Conservation (phyloP, 2,888 invertebrate species). For the Stenoptilia bipunctidactyla region DNA sequence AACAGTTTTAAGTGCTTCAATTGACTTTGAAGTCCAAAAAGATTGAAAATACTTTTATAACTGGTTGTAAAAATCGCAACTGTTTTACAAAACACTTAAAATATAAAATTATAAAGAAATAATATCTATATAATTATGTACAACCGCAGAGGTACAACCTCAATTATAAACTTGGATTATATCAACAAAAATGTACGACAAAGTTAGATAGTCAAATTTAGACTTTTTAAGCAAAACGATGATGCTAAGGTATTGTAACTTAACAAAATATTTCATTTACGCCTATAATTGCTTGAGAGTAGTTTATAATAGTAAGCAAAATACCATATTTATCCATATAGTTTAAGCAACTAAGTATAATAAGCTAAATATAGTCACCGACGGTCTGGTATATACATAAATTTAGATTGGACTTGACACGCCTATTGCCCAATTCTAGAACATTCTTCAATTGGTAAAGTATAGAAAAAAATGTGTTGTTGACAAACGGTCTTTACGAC, state of each 20-base stretch:
- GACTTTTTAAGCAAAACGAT: constrained; percentile 37
- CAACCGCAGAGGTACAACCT: constrained; percentile 37
- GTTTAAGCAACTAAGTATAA: constrained; percentile 3
- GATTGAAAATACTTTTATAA: too few relatives aligned
- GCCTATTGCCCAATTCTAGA: constrained; percentile 12
- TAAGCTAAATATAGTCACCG: neutral
- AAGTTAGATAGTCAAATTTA: constrained; percentile 63
- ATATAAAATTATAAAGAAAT: too few relatives aligned
- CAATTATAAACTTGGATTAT: constrained; percentile 22
- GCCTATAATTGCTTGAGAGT: constrained; percentile 46
- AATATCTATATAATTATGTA: constrained; percentile 6
- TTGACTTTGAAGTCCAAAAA: too few relatives aligned
- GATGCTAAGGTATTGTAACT: constrained; percentile 32
- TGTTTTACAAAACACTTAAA: too few relatives aligned
- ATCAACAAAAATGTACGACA: constrained; percentile 34
- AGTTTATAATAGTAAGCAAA: constrained; percentile 29
- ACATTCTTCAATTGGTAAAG: too few relatives aligned
- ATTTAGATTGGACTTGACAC: constrained; percentile 14
- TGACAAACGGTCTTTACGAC: too few relatives aligned
- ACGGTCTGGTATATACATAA: too few relatives aligned
- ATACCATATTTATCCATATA: constrained; percentile 34
- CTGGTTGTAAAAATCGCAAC: too few relatives aligned
- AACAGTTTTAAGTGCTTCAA: neutral
- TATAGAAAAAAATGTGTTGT: too few relatives aligned
- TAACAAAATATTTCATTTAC: constrained; percentile 31